These are phyloP conservation scores for Pteruthius melanotis DNA, from an alignment of 2,113 vertebrate species.

Conservation along the genomic window DNA sequence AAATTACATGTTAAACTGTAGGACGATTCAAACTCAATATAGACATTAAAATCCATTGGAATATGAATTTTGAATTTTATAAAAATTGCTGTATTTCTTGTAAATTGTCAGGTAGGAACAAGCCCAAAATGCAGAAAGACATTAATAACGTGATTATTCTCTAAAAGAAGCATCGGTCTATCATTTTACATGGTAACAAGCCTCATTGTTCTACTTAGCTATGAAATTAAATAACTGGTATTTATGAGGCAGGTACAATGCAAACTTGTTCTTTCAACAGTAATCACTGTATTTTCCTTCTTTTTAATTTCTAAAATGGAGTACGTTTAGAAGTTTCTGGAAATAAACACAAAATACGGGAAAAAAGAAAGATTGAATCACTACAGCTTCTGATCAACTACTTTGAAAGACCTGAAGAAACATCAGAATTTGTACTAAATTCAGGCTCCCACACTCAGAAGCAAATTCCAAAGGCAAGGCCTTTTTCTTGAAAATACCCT, in stretches of 20 bases:
- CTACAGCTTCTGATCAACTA: neutral
- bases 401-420: neutral
- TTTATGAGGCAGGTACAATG: neutral
- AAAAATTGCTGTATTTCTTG: neutral
- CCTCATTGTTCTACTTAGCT: neutral
- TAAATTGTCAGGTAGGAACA: neutral
- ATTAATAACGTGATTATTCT: neutral
- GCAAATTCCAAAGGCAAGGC: constrained; percentile 13
- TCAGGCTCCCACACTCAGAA: constrained; percentile 2
- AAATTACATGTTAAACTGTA: neutral
- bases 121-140: neutral
- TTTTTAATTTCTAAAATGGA: neutral
- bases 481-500: constrained; percentile 47
- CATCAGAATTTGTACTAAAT: neutral
- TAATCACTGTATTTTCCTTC: neutral
- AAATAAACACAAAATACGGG: neutral
- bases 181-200: neutral
- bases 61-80: neutral
- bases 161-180: neutral
- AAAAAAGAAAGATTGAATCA: neutral
- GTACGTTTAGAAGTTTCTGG: neutral
- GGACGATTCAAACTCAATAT: neutral
- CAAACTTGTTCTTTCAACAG: neutral
- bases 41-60: neutral
- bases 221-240: neutral